Evolutionary conservation across 2,797 vertebrate genomes (phyloP).

Genomic region (Crenichthys baileyi): DNA sequence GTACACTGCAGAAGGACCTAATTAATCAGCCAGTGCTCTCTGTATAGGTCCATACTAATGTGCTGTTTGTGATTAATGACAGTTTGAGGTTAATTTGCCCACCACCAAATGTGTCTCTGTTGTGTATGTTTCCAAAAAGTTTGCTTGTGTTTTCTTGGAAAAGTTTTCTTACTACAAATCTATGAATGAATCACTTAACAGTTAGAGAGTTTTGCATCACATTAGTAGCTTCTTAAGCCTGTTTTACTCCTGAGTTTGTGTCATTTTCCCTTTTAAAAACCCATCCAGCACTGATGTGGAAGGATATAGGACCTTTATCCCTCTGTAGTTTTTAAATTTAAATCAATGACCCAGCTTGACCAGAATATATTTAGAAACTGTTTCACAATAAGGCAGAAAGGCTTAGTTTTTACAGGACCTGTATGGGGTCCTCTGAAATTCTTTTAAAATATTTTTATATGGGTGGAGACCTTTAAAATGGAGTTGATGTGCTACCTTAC

Average conservation of each 20-base stretch:
- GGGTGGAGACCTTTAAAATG: neutral
- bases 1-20: slow-evolving; percentile 57
- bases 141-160: slow-evolving; percentile 52
- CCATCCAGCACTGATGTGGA: slow-evolving; percentile 8
- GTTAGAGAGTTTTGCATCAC: slow-evolving; percentile 62
- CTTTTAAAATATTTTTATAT: neutral
- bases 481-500: neutral
- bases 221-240: slow-evolving; percentile 57
- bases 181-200: slow-evolving; percentile 72
- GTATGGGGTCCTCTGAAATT: neutral
- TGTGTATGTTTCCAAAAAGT: slow-evolving; percentile 4
- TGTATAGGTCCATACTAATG: slow-evolving; percentile 44
- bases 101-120: slow-evolving; percentile 57
- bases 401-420: neutral
- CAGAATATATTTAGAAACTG: neutral
- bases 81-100: slow-evolving; percentile 70
- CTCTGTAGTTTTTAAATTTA: neutral
- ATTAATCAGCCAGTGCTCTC: slow-evolving; percentile 67
- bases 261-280: slow-evolving; percentile 35
- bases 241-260: slow-evolving; percentile 53
- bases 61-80: slow-evolving; percentile 69
- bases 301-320: slow-evolving; percentile 4
- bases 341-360: neutral
- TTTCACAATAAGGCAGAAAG: neutral
- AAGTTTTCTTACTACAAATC: slow-evolving; percentile 48